These are phyloP conservation scores for Siniperca scherzeri DNA, from an alignment of 2,797 vertebrate genomes.

Conservation along the genomic window DNA sequence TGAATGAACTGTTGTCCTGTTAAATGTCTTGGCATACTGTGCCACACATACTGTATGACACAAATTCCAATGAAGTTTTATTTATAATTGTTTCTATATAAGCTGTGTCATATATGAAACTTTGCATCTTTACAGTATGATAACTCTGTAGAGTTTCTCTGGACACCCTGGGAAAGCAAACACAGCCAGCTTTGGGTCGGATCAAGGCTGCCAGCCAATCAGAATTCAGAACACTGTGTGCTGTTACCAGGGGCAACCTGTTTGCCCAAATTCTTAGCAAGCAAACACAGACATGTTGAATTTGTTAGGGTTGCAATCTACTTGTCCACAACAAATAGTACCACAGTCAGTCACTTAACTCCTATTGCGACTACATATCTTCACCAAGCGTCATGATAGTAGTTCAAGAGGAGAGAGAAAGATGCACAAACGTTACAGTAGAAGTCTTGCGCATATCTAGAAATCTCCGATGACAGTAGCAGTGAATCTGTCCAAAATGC, in stretches of 20 bases:
- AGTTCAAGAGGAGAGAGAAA: neutral
- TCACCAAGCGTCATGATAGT: neutral
- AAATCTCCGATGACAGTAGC: neutral
- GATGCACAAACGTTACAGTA: neutral
- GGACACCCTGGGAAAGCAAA: constrained; percentile 76
- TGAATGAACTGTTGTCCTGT: constrained; percentile 62
- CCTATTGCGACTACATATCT: neutral
- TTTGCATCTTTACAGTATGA: constrained; percentile 37
- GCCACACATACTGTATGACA: neutral
- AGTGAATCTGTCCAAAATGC: neutral
- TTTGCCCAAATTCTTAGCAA: constrained; percentile 80
- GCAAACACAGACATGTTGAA: constrained; percentile 76
- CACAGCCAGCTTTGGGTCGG: constrained; percentile 67
- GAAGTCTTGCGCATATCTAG: neutral
- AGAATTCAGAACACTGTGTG: constrained; percentile 72
- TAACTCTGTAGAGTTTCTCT: constrained; percentile 63
- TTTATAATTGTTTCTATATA: neutral
- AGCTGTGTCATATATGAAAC: neutral
- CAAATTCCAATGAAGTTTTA: neutral
- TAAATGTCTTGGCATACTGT: constrained; percentile 11
- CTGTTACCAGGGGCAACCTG: constrained; percentile 82
- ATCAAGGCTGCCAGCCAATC: constrained; percentile 79
- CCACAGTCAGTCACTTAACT: constrained; percentile 15
- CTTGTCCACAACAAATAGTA: constrained; percentile 50
- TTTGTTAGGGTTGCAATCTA: constrained; percentile 67